Conservation (phyloP, 2,797 vertebrate genomes). For the Falco peregrinus region DNA sequence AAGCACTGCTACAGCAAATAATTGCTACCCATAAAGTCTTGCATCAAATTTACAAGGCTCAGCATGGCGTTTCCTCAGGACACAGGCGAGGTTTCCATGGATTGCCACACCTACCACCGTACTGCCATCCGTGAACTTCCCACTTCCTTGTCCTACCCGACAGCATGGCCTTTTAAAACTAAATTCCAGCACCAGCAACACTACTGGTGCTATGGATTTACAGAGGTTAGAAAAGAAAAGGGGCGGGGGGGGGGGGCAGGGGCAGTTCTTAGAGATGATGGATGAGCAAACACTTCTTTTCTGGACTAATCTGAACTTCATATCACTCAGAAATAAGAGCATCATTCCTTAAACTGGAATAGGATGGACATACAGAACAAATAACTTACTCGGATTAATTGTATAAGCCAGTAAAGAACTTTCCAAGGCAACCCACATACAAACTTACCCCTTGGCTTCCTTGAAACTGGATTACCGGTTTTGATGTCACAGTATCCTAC, state of each 20-base stretch:
- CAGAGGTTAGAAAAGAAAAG: not conserved
- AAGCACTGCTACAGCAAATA: not conserved
- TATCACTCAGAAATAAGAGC: not conserved
- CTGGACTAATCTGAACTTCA: not conserved
- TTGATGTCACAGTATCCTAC: constrained; percentile 75
- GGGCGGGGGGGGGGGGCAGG: not conserved
- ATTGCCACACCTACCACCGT: not conserved
- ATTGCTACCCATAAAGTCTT: rapidly evolving
- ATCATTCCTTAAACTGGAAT: not conserved
- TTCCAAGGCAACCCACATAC: not conserved
- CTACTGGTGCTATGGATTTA: not conserved
- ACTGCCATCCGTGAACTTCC: not conserved
- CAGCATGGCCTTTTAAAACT: rapidly evolving
- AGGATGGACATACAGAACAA: not conserved
- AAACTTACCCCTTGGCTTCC: constrained; percentile 83
- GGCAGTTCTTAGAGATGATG: not conserved
- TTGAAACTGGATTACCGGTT: constrained; percentile 81
- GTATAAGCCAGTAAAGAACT: not conserved
- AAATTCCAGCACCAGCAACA: not conserved
- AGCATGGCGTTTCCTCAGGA: rapidly evolving
- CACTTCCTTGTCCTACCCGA: not conserved
- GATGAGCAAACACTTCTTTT: rapidly evolving
- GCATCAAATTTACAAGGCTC: not conserved
- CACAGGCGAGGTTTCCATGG: not conserved
- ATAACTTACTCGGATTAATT: not conserved